Evolutionary conservation across 2,888 invertebrate species (phyloP).

Genomic region (Sthenelais limicola): DNA sequence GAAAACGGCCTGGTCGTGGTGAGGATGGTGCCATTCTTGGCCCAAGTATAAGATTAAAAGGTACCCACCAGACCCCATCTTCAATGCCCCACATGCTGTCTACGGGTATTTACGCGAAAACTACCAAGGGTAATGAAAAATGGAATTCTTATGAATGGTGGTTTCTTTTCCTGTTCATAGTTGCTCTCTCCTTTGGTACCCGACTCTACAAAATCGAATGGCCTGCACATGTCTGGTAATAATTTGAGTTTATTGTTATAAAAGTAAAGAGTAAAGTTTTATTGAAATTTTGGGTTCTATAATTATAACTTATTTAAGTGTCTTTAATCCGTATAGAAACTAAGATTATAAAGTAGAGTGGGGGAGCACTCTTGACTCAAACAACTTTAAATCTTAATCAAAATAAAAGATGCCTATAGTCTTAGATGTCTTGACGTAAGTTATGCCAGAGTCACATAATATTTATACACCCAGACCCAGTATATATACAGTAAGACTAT

Average conservation of each 20-base stretch:
- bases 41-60: background rate
- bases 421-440: too few relatives aligned
- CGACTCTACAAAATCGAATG: constrained; percentile 45
- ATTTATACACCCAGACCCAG: too few relatives aligned
- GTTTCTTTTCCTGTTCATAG: constrained; percentile 33
- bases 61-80: background rate
- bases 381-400: too few relatives aligned
- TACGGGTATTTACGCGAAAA: too few relatives aligned
- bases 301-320: background rate
- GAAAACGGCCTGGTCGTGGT: background rate
- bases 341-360: background rate
- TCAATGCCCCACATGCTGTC: too few relatives aligned
- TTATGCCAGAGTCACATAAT: too few relatives aligned
- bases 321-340: background rate
- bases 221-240: constrained; percentile 48
- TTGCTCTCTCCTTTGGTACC: constrained; percentile 34
- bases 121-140: too few relatives aligned
- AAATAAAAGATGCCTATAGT: too few relatives aligned
- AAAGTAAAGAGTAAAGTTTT: too few relatives aligned
- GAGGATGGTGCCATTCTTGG: background rate
- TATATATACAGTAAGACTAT: too few relatives aligned
- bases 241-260: background rate
- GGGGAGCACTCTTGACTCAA: too few relatives aligned
- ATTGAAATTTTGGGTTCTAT: background rate
- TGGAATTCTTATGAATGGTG: too few relatives aligned